phyloP scores from a whole-genome alignment of 1,140 invertebrate genomes.

The Hyposmocoma kahamanoa region DNA sequence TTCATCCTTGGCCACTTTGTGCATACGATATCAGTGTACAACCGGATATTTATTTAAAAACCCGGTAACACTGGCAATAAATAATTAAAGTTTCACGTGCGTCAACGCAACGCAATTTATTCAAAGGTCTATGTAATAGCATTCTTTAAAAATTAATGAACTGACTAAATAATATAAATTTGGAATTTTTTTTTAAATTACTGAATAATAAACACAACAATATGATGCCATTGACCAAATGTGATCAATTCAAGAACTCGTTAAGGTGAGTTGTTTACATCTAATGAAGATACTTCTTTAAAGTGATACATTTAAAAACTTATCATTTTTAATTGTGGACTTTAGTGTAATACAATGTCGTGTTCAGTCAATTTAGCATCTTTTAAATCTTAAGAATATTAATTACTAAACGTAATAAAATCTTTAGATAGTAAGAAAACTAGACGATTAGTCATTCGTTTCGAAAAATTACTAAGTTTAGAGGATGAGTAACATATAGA shows the following conservation, averaged over 20 bases:
- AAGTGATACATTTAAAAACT: no score
- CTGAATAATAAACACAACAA: neutral
- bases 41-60: slow-evolving; percentile 6
- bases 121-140: neutral
- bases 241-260: no score
- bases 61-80: slow-evolving; percentile 20
- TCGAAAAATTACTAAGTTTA: slow-evolving; percentile 68
- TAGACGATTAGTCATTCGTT: slow-evolving; percentile 47
- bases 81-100: slow-evolving; percentile 23
- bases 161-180: slow-evolving; percentile 4
- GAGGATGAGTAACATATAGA: slow-evolving; percentile 66
- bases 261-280: no score
- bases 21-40: slow-evolving; percentile 5
- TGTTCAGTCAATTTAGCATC: slow-evolving; percentile 40
- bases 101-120: slow-evolving; percentile 16
- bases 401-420: slow-evolving; percentile 34
- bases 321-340: no score
- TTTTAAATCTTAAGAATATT: slow-evolving; percentile 48
- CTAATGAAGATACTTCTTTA: no score
- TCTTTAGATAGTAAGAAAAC: slow-evolving; percentile 44
- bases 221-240: no score
- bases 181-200: neutral
- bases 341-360: slow-evolving; percentile 25
- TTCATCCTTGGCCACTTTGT: slow-evolving; percentile 21
- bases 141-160: neutral